Evolutionary conservation across 2,888 invertebrate genomes (phyloP), one percentile per base, ranked within the genome.

Genomic region (Alviniconcha strummeri): DNA sequence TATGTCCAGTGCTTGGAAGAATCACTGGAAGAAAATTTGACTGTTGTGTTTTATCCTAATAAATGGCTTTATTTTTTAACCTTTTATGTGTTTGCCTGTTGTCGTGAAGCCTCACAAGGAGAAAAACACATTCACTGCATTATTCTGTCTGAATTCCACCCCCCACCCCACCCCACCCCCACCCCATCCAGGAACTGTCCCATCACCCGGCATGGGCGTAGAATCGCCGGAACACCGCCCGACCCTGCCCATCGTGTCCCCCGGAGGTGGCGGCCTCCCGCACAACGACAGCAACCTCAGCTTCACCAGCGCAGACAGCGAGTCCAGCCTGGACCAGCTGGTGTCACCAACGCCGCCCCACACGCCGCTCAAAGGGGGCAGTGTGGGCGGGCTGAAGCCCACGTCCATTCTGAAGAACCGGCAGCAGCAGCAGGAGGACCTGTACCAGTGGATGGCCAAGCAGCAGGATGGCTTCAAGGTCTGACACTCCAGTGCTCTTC

Each of bases 361-460:
- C 71, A 89, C 89, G 9, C 90, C 90, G 19, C 81, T 89, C 19
- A 87, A 85, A 64, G 69, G 74, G 5, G 11, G 52, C 3, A 83
- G 84, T 11, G 82, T 85, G 85, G 83, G 86, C 76, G 86, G 84
- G 54, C 83, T 82, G 2, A 86, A 85, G 64, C 85, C 85, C 56
- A 69, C 56, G 78, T 88, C 87, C n/a, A 87, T 86, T 80, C 72
- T 88, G 76, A 86, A 88, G 78, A 87, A 87, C 81, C 83, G 84
- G 76, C 85, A 80, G 52, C 82, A 82, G 77, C 82, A 82, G 36
- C 69, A 71, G 54, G 69, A 80, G 56, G 98, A 98, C 94, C 94
- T 98, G 75, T 98, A 98, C 81, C 89, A 91, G 89, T 98, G 98
- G 98, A 98, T 98, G 98, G 97, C 97, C 2, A 97, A 97, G 90